Conservation (phyloP, 2,888 invertebrate species). For the Diloba caeruleocephala region DNA sequence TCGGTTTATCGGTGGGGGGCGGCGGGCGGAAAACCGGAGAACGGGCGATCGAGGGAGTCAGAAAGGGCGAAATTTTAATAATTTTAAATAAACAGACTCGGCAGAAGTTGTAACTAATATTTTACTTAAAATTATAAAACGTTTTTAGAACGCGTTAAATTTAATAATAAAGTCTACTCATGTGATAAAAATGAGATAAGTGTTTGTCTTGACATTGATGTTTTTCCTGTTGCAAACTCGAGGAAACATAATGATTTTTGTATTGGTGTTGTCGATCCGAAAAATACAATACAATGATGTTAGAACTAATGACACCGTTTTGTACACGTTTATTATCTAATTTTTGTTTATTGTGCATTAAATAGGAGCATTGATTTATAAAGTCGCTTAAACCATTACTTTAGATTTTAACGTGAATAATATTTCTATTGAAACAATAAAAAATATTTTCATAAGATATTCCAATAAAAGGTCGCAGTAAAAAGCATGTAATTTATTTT, state of each 20-base stretch:
- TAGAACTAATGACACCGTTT: too few species aligned
- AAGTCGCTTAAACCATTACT: too few species aligned
- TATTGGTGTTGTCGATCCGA: constrained; percentile 24
- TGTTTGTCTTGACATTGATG: constrained; percentile 61
- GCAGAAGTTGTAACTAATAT: constrained; percentile 1
- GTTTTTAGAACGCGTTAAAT: constrained; percentile 18
- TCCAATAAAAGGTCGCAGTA: too few species aligned
- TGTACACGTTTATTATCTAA: too few species aligned
- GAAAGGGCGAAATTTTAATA: constrained; percentile 70
- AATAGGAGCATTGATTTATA: too few species aligned
- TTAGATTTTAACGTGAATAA: too few species aligned
- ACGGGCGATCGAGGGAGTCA: constrained; percentile 78
- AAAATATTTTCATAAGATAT: too few species aligned
- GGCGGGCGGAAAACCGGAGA: constrained; percentile 85
- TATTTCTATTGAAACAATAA: too few species aligned
- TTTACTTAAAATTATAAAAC: constrained; percentile 27
- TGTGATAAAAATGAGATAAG: constrained; percentile 41
- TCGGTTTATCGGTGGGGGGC: constrained; percentile 67
- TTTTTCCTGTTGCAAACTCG: constrained; percentile 61
- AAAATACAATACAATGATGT: too few species aligned
- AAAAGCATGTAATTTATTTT: too few species aligned
- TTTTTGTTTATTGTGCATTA: too few species aligned
- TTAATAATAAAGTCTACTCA: constrained; percentile 15
- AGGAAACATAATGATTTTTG: constrained; percentile 42
- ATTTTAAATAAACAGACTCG: constrained; percentile 39